Conservation (phyloP, 1,140 invertebrate species). For the Acromyrmex charruanus region DNA sequence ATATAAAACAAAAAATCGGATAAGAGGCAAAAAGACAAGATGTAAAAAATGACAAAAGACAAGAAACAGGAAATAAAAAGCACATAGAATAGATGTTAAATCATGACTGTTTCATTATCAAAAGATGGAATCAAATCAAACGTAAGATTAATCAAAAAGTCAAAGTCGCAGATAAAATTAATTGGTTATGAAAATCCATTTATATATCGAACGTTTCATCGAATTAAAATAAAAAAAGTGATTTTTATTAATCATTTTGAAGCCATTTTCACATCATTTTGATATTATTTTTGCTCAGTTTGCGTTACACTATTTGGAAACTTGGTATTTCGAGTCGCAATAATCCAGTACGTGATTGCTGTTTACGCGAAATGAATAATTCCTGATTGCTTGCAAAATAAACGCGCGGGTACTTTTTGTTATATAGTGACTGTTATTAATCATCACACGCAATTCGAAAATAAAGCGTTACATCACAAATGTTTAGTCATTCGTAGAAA, state of each 20-base stretch:
- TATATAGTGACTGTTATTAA: background rate
- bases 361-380: background rate
- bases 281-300: no score
- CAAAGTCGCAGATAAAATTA: background rate
- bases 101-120: no score
- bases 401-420: background rate
- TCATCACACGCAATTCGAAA: background rate
- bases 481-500: constrained; percentile 1
- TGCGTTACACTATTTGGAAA: background rate
- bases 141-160: no score
- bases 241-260: no score
- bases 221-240: background rate
- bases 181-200: background rate
- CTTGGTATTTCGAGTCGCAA: background rate
- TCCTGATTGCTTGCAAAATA: background rate
- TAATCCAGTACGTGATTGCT: background rate
- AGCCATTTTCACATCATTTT: no score
- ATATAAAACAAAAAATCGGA: no score
- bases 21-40: no score
- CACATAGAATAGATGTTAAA: no score
- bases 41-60: no score
- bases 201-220: background rate
- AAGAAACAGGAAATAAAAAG: no score
- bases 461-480: constrained; percentile 22
- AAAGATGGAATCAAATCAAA: background rate